Conservation (phyloP, 2,888 invertebrate genomes). For the Syrphus vitripennis region DNA sequence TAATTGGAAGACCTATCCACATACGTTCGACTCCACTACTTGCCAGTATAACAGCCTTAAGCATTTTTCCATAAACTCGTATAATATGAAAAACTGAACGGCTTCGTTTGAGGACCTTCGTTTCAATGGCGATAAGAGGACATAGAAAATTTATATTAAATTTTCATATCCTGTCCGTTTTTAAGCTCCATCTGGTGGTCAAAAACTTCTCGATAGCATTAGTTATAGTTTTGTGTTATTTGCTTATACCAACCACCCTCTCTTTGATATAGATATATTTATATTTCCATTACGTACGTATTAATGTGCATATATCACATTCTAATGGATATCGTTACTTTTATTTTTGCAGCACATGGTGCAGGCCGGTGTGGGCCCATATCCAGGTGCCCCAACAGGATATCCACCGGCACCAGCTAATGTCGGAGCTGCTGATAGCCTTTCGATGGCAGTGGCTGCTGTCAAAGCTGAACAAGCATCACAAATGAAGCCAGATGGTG, state of each 20-base stretch:
- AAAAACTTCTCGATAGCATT: constrained; percentile 37
- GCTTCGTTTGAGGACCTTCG: neutral
- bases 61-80: neutral
- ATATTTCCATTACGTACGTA: too few species aligned
- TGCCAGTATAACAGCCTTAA: neutral
- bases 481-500: constrained; percentile 78
- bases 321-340: constrained; percentile 45
- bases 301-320: neutral
- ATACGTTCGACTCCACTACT: neutral
- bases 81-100: neutral
- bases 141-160: constrained; percentile 67
- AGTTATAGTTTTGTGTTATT: constrained; percentile 12
- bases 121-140: constrained; percentile 26
- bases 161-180: constrained; percentile 66
- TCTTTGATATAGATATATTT: neutral
- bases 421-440: constrained; percentile 78
- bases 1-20: constrained; percentile 55
- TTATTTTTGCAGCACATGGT: constrained; percentile 80
- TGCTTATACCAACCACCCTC: neutral
- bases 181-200: constrained; percentile 46
- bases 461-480: constrained; percentile 78
- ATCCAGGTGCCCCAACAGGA: constrained; percentile 80
- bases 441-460: constrained; percentile 79
- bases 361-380: constrained; percentile 80
- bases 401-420: constrained; percentile 79